phyloP scores from a whole-genome alignment of 2,797 vertebrate genomes.

The Myripristis murdjan region DNA sequence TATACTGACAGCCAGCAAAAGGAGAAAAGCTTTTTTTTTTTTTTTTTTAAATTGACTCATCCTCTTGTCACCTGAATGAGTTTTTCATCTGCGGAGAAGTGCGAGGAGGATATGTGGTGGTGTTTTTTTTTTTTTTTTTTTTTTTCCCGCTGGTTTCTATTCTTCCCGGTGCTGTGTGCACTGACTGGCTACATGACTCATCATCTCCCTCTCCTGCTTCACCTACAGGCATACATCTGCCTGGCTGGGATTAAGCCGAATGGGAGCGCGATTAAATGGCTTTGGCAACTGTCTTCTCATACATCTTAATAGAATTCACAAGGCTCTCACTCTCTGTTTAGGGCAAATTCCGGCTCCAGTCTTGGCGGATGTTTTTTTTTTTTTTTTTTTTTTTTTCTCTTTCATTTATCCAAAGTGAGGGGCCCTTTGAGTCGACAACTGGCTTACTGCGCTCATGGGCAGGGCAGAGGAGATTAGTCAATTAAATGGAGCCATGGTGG shows the following conservation, averaged over 20 bases:
- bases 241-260: conserved; percentile 76
- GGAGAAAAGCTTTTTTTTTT: conserved; percentile 27
- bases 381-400: background rate
- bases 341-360: conserved; percentile 57
- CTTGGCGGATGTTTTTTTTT: conserved; percentile 42
- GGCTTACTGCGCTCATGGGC: conserved; percentile 75
- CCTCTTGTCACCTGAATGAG: conserved; percentile 46
- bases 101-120: conserved; percentile 6
- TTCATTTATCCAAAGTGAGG: conserved; percentile 72
- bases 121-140: conserved; percentile 35
- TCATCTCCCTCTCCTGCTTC: conserved; percentile 64
- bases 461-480: conserved; percentile 77
- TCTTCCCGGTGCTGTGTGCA: background rate
- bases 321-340: conserved; percentile 56
- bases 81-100: conserved; percentile 20
- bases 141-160: conserved; percentile 13
- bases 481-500: conserved; percentile 75
- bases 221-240: conserved; percentile 78
- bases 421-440: conserved; percentile 70
- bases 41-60: conserved; percentile 53
- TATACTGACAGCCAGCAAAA: conserved; percentile 40
- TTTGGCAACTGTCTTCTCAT: conserved; percentile 78
- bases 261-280: conserved; percentile 77
- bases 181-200: conserved; percentile 69
- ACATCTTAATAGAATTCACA: conserved; percentile 82